These are phyloP conservation scores for Tarsius wallacei DNA, from an alignment of 2,797 vertebrate genomes.

Conservation along the genomic window DNA sequence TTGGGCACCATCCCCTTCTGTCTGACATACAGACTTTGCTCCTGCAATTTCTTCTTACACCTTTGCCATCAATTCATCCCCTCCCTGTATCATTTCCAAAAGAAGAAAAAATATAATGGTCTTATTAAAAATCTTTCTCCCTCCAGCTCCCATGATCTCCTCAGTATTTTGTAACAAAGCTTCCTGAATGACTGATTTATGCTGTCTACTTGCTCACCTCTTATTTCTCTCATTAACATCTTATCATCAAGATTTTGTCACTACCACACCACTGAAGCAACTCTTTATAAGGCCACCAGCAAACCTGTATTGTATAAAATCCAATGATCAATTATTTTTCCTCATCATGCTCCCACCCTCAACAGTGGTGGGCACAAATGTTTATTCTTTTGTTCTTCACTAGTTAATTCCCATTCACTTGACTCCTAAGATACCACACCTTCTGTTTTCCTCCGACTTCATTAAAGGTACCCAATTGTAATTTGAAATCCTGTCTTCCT, in stretches of 20 bases:
- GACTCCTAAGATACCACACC: not conserved
- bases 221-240: not conserved
- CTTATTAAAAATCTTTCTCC: not conserved
- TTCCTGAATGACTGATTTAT: not conserved
- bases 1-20: not conserved
- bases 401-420: not conserved
- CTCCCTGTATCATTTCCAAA: not conserved
- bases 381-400: not conserved
- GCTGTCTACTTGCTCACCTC: not conserved
- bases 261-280: not conserved
- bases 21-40: not conserved
- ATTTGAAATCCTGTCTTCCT: not conserved
- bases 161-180: not conserved
- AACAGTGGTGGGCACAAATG: not conserved
- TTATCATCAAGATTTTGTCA: not conserved
- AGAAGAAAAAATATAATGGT: not conserved
- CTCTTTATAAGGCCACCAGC: not conserved
- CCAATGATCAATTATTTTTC: not conserved
- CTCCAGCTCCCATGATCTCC: not conserved
- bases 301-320: not conserved
- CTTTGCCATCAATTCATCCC: not conserved
- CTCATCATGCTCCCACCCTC: not conserved
- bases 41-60: not conserved
- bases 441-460: conserved; percentile 17
- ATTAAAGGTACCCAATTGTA: not conserved